A percentile compares a stretch with the other conserved stretches of the same genome.
These are phyloP conservation scores for Lophius americanus DNA, from an alignment of 2,797 vertebrate species.

Conservation along the genomic window DNA sequence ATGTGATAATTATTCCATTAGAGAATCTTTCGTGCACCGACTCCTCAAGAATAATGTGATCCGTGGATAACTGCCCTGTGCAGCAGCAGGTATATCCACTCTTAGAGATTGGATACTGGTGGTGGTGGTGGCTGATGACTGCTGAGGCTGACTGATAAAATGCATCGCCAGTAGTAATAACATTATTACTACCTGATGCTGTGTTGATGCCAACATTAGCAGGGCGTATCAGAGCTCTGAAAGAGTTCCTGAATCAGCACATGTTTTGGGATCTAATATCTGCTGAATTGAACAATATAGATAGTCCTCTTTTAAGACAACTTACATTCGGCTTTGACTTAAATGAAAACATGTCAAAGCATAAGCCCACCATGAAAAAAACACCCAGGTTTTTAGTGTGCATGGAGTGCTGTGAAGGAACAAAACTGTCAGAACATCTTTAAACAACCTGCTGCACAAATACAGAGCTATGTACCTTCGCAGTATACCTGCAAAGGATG, in stretches of 20 bases:
- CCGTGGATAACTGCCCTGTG: no score
- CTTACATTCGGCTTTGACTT: slow-evolving; percentile 13
- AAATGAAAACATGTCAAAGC: neutral
- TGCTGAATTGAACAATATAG: slow-evolving; percentile 30
- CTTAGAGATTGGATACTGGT: no score
- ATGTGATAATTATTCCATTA: no score
- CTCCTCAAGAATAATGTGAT: no score
- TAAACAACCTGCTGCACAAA: neutral
- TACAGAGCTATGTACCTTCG: neutral
- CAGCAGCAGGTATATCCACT: no score
- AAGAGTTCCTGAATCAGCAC: slow-evolving; percentile 11
- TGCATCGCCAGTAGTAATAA: neutral
- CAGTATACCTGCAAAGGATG: slow-evolving; percentile 1
- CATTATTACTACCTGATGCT: neutral
- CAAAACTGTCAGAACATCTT: neutral
- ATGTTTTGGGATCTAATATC: slow-evolving; percentile 37
- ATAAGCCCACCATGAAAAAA: neutral
- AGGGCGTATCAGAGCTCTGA: slow-evolving; percentile 10
- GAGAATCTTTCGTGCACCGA: no score
- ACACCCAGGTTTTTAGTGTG: neutral
- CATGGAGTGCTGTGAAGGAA: neutral
- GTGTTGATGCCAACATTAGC: neutral
- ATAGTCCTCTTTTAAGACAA: slow-evolving; percentile 20
- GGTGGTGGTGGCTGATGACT: no score
- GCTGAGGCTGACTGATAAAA: neutral